Conservation (phyloP, 2,797 vertebrate species). For the Manis javanica region DNA sequence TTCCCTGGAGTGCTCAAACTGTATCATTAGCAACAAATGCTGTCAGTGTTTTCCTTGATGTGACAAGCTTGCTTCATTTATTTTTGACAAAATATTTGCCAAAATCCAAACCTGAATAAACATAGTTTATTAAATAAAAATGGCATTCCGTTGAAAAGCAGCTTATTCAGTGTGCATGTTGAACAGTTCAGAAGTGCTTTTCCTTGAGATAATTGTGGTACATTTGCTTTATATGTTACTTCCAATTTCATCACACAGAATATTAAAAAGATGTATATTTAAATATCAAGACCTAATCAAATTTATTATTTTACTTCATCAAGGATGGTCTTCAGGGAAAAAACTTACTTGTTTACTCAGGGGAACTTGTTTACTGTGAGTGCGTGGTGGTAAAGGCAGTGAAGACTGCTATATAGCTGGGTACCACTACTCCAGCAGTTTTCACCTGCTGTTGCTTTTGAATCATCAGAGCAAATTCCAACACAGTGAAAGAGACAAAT, state of each 20-base stretch:
- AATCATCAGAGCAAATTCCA: background rate
- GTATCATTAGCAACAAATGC: background rate
- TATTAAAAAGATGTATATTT: background rate
- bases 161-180: background rate
- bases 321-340: background rate
- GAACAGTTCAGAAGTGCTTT: background rate
- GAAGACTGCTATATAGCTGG: too few species aligned
- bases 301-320: background rate
- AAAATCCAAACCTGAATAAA: conserved; percentile 15
- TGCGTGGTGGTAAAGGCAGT: background rate
- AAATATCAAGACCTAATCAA: background rate
- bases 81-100: conserved; percentile 38
- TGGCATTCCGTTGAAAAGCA: background rate
- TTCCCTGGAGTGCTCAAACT: background rate
- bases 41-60: background rate
- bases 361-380: background rate
- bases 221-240: background rate
- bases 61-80: background rate
- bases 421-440: background rate
- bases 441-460: background rate
- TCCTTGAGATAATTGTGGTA: background rate
- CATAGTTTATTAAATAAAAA: conserved; percentile 27
- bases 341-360: background rate
- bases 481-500: background rate
- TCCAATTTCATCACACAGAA: background rate